Evolutionary conservation across 2,797 vertebrate genomes (phyloP), one percentile per base, ranked within the genome.

Genomic region (Hozukius guyotensis): DNA sequence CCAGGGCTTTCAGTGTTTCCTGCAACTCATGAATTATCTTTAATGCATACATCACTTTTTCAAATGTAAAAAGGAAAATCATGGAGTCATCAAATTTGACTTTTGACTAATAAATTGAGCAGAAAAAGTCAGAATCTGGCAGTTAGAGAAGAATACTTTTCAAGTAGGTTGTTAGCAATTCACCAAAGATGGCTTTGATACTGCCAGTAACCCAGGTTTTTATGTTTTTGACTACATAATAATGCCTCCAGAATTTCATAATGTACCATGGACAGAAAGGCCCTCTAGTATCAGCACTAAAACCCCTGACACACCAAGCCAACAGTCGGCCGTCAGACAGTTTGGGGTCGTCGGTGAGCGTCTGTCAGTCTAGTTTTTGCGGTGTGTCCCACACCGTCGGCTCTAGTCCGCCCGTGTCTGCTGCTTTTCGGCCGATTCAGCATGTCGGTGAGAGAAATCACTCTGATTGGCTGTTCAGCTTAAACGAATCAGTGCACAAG

Each of bases 11-110:
- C 12, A 32, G 8, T 6, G 36, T 78, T 78, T 80, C 56, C 53
- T 69, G 62, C 64, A 42, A 31, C 38, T 76, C 32, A 25, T 71
- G 2, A 74, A 55, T 82, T 53, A 75, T 72, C 46, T 38, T 74
- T 1, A 52, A 34, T 12, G 22, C 25, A 72, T 31, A 25, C 52
- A 24, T 42, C 12, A 27, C 34, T 25, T 76, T 31, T 57, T 49
- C 52, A 27, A 60, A 64, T 13, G 49, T 16, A 68, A 71, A 34
- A 38, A 62, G 3, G 18, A 59, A 32, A 75, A 67, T 67, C 8
- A 1, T 29, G 8, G 46, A 32, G 8, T 36, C n/a, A 24, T 34
- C 2, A 13, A 14, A 61, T 56, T 20, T 64, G 9, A 65, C 16
- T 31, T 67, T 55, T 38, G n/a, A 22, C 4, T 27, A 73, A 34